A percentile compares a stretch with the other conserved stretches of the same genome.
These are phyloP conservation scores for Heterocephalus glaber DNA, from an alignment of 2,113 vertebrate species.

Conservation along the genomic window DNA sequence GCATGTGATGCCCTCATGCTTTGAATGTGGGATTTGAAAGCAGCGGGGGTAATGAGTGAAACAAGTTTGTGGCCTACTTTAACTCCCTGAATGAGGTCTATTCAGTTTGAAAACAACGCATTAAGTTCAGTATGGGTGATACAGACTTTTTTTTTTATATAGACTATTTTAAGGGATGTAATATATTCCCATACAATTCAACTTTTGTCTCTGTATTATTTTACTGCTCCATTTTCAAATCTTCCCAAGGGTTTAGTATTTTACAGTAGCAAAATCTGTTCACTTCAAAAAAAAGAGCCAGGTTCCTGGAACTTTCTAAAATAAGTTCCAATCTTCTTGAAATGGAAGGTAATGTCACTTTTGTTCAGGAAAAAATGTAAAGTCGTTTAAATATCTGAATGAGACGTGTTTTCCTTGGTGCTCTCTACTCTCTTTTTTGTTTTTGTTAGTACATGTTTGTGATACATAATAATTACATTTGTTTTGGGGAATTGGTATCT, in stretches of 20 bases:
- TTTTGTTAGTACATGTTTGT: background rate
- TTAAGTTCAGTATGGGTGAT: background rate
- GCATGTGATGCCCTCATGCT: constrained; percentile 45
- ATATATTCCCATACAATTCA: background rate
- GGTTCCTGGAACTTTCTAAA: constrained; percentile 32
- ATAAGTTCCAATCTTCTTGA: constrained; percentile 14
- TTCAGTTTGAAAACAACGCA: constrained; percentile 53
- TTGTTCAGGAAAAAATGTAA: background rate
- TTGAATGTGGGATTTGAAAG: constrained; percentile 55
- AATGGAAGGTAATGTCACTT: constrained; percentile 36
- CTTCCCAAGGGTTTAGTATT: background rate
- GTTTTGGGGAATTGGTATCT: background rate
- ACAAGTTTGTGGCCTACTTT: constrained; percentile 23
- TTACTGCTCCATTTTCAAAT: constrained; percentile 35
- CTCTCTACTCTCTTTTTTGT: background rate
- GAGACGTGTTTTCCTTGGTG: background rate
- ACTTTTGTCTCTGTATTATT: constrained; percentile 14
- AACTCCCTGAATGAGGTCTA: background rate
- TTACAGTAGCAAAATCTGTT: constrained; percentile 4
- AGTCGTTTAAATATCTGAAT: constrained; percentile 12
- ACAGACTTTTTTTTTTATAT: background rate
- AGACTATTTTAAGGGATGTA: background rate
- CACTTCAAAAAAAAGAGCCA: constrained; percentile 23
- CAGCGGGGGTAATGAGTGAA: constrained; percentile 42
- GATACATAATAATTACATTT: background rate